These are phyloP conservation scores for Sorex fumeus DNA, from an alignment of 2,113 vertebrate species.

Conservation along the genomic window DNA sequence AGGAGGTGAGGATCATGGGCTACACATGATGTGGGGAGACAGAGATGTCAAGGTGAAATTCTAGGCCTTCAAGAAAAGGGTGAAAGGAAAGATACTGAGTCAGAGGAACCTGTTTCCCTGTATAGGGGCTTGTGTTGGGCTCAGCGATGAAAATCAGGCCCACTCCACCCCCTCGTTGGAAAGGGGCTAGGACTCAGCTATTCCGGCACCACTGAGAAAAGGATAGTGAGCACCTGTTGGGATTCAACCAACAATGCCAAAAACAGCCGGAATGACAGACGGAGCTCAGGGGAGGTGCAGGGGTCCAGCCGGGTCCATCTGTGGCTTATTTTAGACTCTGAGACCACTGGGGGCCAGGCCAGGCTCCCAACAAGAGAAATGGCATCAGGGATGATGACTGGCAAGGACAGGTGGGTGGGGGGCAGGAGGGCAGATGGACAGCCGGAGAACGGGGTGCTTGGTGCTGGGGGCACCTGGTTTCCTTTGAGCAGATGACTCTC, in stretches of 20 bases:
- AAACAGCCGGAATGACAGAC: neutral
- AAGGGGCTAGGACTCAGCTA: neutral
- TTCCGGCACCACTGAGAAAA: slow-evolving; percentile 8
- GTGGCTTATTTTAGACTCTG: slow-evolving; percentile 29
- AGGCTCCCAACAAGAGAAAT: slow-evolving; percentile 40
- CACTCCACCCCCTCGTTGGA: neutral
- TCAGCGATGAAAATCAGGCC: neutral
- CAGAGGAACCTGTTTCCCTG: neutral
- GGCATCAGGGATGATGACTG: slow-evolving; percentile 18
- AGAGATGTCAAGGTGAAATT: neutral
- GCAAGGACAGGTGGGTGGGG: neutral
- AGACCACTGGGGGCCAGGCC: slow-evolving; percentile 34
- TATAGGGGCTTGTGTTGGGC: neutral
- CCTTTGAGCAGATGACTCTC: slow-evolving; percentile 28
- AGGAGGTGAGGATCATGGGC: neutral
- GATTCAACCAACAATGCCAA: neutral
- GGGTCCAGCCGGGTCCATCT: too few species aligned
- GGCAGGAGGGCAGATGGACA: neutral
- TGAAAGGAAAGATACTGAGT: neutral
- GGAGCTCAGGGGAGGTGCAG: neutral
- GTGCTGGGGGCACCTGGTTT: neutral
- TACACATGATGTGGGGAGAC: slow-evolving; percentile 22
- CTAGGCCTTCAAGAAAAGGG: neutral
- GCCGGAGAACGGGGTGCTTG: neutral
- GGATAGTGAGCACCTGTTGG: neutral